Conservation (phyloP, 2,113 vertebrate genomes). For the Xenotilapia flavipinnis region DNA sequence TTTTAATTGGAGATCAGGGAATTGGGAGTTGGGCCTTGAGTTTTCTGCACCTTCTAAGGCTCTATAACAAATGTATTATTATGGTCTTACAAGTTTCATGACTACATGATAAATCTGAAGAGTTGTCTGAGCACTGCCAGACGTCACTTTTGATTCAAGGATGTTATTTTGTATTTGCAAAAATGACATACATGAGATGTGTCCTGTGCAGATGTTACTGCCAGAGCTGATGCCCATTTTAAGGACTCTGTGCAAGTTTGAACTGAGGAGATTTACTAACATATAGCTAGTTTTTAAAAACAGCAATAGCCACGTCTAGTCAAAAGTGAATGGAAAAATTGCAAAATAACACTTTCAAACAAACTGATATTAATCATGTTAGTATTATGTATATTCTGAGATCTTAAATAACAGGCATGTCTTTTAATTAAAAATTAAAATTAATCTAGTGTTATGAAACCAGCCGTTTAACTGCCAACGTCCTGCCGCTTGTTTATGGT, state of each 20-base stretch:
- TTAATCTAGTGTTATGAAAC: slow-evolving; percentile 57
- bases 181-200: slow-evolving; percentile 32
- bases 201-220: slow-evolving; percentile 19
- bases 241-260: slow-evolving; percentile 23
- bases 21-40: background rate
- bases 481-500: slow-evolving; percentile 73
- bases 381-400: background rate
- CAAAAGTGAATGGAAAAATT: background rate
- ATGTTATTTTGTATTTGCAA: slow-evolving; percentile 28
- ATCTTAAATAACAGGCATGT: background rate
- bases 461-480: slow-evolving; percentile 63
- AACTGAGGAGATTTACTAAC: slow-evolving; percentile 6
- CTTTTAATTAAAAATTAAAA: slow-evolving; percentile 5
- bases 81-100: slow-evolving; percentile 7
- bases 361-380: background rate
- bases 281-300: slow-evolving; percentile 2
- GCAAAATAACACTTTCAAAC: background rate
- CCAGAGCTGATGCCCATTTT: background rate
- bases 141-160: slow-evolving; percentile 23
- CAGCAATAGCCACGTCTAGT: background rate
- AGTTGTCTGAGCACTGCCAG: slow-evolving; percentile 34
- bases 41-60: background rate
- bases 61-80: background rate
- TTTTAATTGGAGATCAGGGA: background rate
- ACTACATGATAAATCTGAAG: slow-evolving; percentile 12